These are phyloP conservation scores for Bovichtus variegatus DNA, from an alignment of 2,797 vertebrate genomes.

Conservation along the genomic window DNA sequence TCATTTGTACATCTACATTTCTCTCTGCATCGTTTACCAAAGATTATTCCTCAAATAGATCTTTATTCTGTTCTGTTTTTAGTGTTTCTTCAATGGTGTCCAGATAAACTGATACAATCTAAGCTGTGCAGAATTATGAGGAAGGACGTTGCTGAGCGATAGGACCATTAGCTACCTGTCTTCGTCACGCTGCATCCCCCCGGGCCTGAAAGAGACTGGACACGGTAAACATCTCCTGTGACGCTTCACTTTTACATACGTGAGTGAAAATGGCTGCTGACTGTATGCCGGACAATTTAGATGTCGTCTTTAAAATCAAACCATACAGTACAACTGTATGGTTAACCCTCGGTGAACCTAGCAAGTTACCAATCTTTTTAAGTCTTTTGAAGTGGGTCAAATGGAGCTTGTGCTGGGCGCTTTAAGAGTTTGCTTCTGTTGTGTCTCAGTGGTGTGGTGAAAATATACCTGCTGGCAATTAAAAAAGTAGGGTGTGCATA, in stretches of 20 bases:
- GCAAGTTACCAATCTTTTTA: background rate
- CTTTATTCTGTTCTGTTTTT: background rate
- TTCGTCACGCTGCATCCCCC: constrained; percentile 1
- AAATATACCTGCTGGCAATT: constrained; percentile 2
- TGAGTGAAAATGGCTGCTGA: background rate
- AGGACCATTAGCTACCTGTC: constrained; percentile 22
- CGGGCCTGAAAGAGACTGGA: constrained; percentile 26
- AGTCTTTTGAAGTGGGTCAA: background rate
- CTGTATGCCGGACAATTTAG: background rate
- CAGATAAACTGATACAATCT: constrained; percentile 19
- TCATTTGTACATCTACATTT: background rate
- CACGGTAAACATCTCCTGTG: background rate
- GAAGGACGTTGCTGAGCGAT: constrained; percentile 8
- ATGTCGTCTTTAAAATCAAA: background rate
- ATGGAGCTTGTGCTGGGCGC: background rate
- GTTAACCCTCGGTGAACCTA: background rate
- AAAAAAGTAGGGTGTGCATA: background rate
- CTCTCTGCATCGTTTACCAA: background rate
- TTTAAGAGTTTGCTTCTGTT: constrained; percentile 3
- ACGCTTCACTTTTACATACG: background rate
- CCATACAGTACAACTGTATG: background rate
- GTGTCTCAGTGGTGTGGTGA: background rate
- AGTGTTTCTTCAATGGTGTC: constrained; percentile 12
- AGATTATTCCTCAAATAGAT: constrained; percentile 14
- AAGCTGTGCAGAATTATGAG: constrained; percentile 3